A percentile compares a stretch with the other conserved stretches of the same genome.
These are phyloP conservation scores for Cyrtodaria siliqua DNA, from an alignment of 2,888 invertebrate species.

Conservation along the genomic window DNA sequence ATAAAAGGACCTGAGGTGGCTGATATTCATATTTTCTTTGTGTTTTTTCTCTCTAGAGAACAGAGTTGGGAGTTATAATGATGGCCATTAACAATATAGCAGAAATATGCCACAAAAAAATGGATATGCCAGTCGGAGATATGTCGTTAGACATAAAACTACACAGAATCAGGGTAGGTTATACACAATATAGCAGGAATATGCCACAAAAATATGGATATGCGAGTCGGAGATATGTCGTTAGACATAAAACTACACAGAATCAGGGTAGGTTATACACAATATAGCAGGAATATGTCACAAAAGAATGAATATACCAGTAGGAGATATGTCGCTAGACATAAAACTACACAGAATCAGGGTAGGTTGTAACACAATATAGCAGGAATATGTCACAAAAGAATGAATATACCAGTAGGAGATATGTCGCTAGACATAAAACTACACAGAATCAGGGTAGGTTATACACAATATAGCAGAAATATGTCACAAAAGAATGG, in stretches of 20 bases:
- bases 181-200: slow-evolving; percentile 83
- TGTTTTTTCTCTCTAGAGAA: slow-evolving; percentile 68
- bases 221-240: slow-evolving; percentile 68
- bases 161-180: slow-evolving; percentile 71
- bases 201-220: slow-evolving; percentile 75
- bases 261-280: slow-evolving; percentile 74
- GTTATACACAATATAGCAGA: no score
- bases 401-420: slow-evolving; percentile 72
- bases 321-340: slow-evolving; percentile 71
- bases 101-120: slow-evolving; percentile 78
- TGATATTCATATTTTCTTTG: background rate
- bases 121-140: slow-evolving; percentile 73
- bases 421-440: slow-evolving; percentile 72
- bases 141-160: slow-evolving; percentile 74
- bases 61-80: slow-evolving; percentile 80
- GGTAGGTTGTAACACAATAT: slow-evolving; percentile 80
- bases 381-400: slow-evolving; percentile 80
- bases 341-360: slow-evolving; percentile 74
- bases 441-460: slow-evolving; percentile 73
- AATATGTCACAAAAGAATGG: no score
- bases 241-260: slow-evolving; percentile 73
- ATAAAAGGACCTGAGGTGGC: no score
- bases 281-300: slow-evolving; percentile 84
- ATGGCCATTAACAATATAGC: slow-evolving; percentile 85
- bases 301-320: slow-evolving; percentile 69